A percentile compares a stretch with the other conserved stretches of the same genome.
These are phyloP conservation scores for Cryptus viduatorius DNA, from an alignment of 2,888 invertebrate species.

Conservation along the genomic window DNA sequence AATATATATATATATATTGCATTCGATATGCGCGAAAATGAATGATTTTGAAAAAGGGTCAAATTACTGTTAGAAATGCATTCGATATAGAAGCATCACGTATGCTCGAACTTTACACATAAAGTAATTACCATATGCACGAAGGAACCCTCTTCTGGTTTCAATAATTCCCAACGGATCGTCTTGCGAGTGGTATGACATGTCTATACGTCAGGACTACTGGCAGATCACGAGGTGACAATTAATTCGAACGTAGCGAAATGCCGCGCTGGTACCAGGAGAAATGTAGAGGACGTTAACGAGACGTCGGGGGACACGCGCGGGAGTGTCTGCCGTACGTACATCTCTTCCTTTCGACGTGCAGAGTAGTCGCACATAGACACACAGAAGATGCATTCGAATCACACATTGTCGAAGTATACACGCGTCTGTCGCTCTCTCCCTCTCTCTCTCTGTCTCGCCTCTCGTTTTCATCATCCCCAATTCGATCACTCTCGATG, in stretches of 20 bases:
- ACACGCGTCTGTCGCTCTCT: not conserved
- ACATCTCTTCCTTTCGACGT: slow-evolving; percentile 17
- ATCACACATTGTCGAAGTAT: not conserved
- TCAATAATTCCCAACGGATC: slow-evolving; percentile 51
- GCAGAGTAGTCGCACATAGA: slow-evolving; percentile 2
- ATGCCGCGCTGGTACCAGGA: not conserved
- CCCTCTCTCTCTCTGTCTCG: not conserved
- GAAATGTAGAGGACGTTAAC: slow-evolving; percentile 39
- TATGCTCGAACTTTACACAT: not conserved
- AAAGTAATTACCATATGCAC: not conserved
- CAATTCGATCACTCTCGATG: slow-evolving; percentile 46
- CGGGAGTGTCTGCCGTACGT: slow-evolving; percentile 28
- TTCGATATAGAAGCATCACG: no score
- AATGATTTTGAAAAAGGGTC: no score
- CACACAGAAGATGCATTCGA: not conserved
- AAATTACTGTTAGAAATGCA: no score
- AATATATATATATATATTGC: no score
- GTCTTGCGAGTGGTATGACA: slow-evolving; percentile 17
- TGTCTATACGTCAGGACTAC: slow-evolving; percentile 22
- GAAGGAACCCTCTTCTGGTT: slow-evolving; percentile 1
- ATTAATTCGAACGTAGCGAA: slow-evolving; percentile 49
- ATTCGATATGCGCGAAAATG: no score
- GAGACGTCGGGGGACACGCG: slow-evolving; percentile 52
- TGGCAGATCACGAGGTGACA: slow-evolving; percentile 49
- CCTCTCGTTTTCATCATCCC: slow-evolving; percentile 38